Evolutionary conservation across 2,888 invertebrate species (phyloP).

Genomic region (Drosophila infuscata): DNA sequence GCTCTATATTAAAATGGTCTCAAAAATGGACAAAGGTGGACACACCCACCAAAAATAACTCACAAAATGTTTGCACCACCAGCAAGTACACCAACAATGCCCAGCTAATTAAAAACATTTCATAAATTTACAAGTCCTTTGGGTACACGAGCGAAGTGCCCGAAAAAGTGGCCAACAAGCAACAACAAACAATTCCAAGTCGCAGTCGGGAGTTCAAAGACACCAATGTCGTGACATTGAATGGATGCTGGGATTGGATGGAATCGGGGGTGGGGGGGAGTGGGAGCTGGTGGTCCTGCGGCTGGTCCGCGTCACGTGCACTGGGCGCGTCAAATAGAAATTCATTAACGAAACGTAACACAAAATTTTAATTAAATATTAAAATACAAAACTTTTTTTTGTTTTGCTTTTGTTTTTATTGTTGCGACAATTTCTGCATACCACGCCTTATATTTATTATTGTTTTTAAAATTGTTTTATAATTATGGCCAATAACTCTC

Average conservation of each 20-base stretch:
- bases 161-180: slow-evolving; percentile 51
- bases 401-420: slow-evolving; percentile 4
- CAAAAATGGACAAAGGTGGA: slow-evolving; percentile 44
- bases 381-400: slow-evolving; percentile 71
- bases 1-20: slow-evolving; percentile 59
- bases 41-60: slow-evolving; percentile 4
- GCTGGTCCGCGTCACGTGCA: slow-evolving; percentile 68
- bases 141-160: slow-evolving; percentile 50
- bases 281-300: slow-evolving; percentile 45
- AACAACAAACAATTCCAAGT: slow-evolving; percentile 52
- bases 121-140: slow-evolving; percentile 74
- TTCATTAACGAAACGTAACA: slow-evolving; percentile 79
- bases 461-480: slow-evolving; percentile 58
- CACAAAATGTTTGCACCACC: background rate
- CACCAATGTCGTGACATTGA: slow-evolving; percentile 18
- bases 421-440: slow-evolving; percentile 47
- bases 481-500: slow-evolving; percentile 46
- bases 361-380: slow-evolving; percentile 80
- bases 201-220: slow-evolving; percentile 41
- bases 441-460: slow-evolving; percentile 33
- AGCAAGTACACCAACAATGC: slow-evolving; percentile 31
- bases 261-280: background rate
- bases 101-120: slow-evolving; percentile 77
- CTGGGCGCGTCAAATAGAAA: slow-evolving; percentile 73
- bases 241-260: background rate